Evolutionary conservation across 2,888 invertebrate species (phyloP).

Genomic region (Zelleria hepariella): DNA sequence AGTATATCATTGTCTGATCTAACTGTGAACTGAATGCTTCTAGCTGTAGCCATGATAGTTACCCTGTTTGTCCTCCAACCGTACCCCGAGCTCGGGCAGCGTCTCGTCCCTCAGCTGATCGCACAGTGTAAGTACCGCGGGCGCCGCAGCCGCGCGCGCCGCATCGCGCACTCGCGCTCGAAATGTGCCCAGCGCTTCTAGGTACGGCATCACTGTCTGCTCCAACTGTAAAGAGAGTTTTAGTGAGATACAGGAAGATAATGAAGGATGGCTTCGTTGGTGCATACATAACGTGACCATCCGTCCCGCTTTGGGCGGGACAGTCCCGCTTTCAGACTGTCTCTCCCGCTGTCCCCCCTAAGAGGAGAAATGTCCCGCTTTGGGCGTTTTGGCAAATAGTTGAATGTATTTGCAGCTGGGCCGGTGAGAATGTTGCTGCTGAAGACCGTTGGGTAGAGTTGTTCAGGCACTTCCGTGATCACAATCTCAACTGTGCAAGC

Average conservation of each 20-base stretch:
- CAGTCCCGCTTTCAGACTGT: conserved; percentile 6
- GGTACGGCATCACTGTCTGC: conserved; percentile 88
- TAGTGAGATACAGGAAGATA: too few species aligned
- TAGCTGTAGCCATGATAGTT: conserved; percentile 62
- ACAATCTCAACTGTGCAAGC: too few species aligned
- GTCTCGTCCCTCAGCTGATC: conserved; percentile 89
- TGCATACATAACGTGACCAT: too few species aligned
- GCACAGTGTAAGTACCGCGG: conserved; percentile 84
- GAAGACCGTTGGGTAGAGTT: too few species aligned
- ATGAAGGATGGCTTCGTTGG: too few species aligned
- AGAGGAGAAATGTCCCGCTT: conserved; percentile 1
- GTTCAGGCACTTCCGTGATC: too few species aligned
- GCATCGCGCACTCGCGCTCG: conserved; percentile 82
- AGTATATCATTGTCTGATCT: too few species aligned
- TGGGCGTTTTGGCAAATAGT: too few species aligned
- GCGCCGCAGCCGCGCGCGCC: conserved; percentile 72
- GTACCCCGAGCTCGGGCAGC: conserved; percentile 92
- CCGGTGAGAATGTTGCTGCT: too few species aligned
- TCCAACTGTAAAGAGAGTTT: too few species aligned
- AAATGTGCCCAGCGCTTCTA: conserved; percentile 88
- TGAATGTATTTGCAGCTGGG: too few species aligned
- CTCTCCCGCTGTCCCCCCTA: conserved; percentile 1
- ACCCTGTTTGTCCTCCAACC: conserved; percentile 93
- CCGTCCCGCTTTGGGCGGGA: conserved; percentile 6
- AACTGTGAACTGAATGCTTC: too few species aligned